Conservation (phyloP, 2,888 invertebrate species). For the Oxystoma pomonae region DNA sequence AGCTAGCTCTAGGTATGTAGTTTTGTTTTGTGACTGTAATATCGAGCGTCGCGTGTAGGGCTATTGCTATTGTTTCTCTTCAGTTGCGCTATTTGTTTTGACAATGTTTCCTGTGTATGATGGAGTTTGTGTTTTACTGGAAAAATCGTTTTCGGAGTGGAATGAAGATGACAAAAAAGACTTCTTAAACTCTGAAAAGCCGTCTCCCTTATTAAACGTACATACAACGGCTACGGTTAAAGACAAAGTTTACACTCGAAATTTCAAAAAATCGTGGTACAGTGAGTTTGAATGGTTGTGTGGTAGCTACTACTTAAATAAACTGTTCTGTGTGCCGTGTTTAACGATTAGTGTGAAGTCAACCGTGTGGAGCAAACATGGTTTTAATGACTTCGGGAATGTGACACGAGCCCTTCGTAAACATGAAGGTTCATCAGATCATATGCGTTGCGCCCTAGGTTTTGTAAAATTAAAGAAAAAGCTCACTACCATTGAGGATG, state of each 20-base stretch:
- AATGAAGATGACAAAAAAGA: too few relatives aligned
- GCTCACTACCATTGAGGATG: slow-evolving; percentile 6
- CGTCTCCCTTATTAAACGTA: slow-evolving; percentile 3
- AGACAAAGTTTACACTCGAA: slow-evolving; percentile 1
- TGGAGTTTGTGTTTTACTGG: too few relatives aligned
- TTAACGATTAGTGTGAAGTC: slow-evolving; percentile 1
- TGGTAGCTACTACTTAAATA: slow-evolving; percentile 8
- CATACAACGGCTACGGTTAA: background rate
- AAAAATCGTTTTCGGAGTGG: too few relatives aligned
- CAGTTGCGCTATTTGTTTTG: too few relatives aligned
- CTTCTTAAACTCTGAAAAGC: slow-evolving; percentile 2
- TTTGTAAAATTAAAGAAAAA: slow-evolving; percentile 5
- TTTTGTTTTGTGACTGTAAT: too few relatives aligned
- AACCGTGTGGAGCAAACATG: slow-evolving; percentile 4
- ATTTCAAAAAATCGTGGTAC: slow-evolving; percentile 5
- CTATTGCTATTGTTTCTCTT: too few relatives aligned
- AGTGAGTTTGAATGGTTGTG: slow-evolving; percentile 8
- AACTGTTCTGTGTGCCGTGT: slow-evolving; percentile 13
- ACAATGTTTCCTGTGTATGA: too few relatives aligned
- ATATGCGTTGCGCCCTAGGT: slow-evolving; percentile 4
- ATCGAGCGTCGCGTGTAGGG: too few relatives aligned
- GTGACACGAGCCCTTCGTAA: background rate
- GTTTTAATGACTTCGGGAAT: slow-evolving; percentile 8
- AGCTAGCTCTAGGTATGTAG: too few relatives aligned
- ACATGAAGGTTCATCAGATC: slow-evolving; percentile 10